Evolutionary conservation across 2,113 vertebrate species (phyloP), one percentile per base, ranked within the genome.

Genomic region (Kryptolebias marmoratus): DNA sequence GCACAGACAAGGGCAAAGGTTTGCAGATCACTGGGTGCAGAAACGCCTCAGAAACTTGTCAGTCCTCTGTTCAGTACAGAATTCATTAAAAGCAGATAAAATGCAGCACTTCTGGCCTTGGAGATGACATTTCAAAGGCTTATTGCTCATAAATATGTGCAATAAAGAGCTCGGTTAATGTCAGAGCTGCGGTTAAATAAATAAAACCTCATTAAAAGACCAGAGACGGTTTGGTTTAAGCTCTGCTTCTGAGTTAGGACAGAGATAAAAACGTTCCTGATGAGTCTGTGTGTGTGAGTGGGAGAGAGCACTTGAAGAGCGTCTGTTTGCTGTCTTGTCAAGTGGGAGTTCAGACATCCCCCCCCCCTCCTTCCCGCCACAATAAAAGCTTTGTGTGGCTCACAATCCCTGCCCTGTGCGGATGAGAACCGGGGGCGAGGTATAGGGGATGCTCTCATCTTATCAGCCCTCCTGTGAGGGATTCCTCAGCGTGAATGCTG

Each of bases 321-420:
- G 49, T 75, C 76, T 79, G 62, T 64, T 72, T 2, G 62, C 77
- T 7, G 69, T 89, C 72, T 81, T 62, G 49, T 77, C 36, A 63
- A 64, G 85, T 85, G 79, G 84, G 89, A 81, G 87, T 65, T 49
- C 75, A 85, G 85, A 80, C 82, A 90, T 91, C 88, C 83, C 73
- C 22, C 22, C 22, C 22, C 22, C 22, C 22, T 22, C 22, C 22
- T 22, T 22, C 22, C 84, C 71, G 65, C 48, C 60, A 91, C 91
- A 93, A 93, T 90, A 88, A 88, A 87, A 86, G 80, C 67, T 36
- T 70, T 90, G 87, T 92, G 72, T 30, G 32, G 44, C 45, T 73
- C 75, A 90, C 89, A 90, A 87, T 85, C 77, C 55, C 28, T 1
- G 30, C 18, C 73, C 85, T 90, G 86, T 90, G 54, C 75, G 68